Evolutionary conservation across 2,888 invertebrate genomes (phyloP).

Genomic region (Horisme vitalbata): DNA sequence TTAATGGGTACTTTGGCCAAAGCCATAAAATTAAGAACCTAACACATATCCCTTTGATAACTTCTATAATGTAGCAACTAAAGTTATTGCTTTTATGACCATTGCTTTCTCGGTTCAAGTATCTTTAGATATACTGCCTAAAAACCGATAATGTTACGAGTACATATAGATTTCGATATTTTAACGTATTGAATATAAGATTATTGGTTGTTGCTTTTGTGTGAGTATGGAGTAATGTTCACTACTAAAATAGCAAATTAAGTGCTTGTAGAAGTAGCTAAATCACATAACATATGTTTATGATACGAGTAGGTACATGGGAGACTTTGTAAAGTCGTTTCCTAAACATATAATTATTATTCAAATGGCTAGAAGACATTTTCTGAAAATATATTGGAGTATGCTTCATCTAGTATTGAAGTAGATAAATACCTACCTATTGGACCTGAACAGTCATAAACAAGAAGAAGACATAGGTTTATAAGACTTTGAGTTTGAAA

Average conservation of each 20-base stretch:
- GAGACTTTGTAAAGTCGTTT: too few relatives aligned
- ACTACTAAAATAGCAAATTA: conserved; percentile 31
- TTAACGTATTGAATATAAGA: conserved; percentile 4
- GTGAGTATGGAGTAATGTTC: conserved; percentile 37
- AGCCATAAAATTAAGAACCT: conserved; percentile 50
- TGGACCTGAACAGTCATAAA: too few relatives aligned
- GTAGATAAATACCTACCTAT: too few relatives aligned
- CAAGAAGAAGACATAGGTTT: too few relatives aligned
- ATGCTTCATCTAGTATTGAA: too few relatives aligned
- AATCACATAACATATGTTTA: neutral
- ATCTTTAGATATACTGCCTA: conserved; percentile 8
- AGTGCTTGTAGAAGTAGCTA: conserved; percentile 5
- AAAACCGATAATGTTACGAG: conserved; percentile 31
- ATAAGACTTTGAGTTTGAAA: too few relatives aligned
- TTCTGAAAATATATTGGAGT: too few relatives aligned
- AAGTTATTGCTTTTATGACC: conserved; percentile 32
- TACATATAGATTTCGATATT: conserved; percentile 9
- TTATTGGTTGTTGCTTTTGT: conserved; percentile 3
- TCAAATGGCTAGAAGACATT: too few relatives aligned
- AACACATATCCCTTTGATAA: conserved; percentile 33
- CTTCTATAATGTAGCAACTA: conserved; percentile 27
- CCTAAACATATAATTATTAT: too few relatives aligned
- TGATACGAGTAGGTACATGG: too few relatives aligned
- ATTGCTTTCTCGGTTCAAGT: conserved; percentile 28
- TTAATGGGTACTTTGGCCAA: conserved; percentile 55